Conservation (phyloP, 2,888 invertebrate genomes). For the Leptopterna dolabrata region DNA sequence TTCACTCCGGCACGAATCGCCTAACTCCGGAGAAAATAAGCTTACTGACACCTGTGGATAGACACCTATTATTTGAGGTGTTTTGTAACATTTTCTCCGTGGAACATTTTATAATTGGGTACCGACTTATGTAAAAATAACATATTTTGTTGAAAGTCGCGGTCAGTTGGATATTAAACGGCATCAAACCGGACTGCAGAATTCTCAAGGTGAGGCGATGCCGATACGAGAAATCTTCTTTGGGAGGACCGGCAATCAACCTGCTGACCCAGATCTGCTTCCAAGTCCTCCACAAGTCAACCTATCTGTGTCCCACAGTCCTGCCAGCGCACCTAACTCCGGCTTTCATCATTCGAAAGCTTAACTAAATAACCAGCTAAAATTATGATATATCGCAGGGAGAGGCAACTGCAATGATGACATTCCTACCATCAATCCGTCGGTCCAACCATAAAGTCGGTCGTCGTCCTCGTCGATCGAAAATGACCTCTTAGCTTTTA, state of each 20-base stretch:
- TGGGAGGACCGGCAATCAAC: constrained; percentile 32
- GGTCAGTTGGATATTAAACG: background rate
- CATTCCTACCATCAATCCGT: no score
- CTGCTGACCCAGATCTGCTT: constrained; percentile 27
- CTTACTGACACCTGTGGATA: no score
- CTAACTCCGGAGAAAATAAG: no score
- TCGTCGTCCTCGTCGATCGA: no score
- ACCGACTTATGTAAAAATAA: no score
- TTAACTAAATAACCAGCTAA: background rate
- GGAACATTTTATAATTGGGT: no score
- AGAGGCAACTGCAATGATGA: no score
- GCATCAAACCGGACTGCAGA: background rate
- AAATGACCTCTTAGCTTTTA: no score
- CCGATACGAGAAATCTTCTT: constrained; percentile 33
- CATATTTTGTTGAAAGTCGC: background rate
- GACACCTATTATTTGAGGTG: no score
- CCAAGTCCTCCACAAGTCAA: background rate
- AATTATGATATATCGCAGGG: background rate
- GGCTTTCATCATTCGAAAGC: constrained; percentile 7
- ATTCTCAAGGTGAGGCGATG: constrained; percentile 12
- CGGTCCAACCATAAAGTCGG: no score
- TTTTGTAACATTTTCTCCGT: no score
- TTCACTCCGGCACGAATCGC: no score
- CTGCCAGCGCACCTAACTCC: background rate
- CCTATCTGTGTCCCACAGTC: background rate